Evolutionary conservation across 2,113 vertebrate genomes (phyloP), one percentile per base, ranked within the genome.

Genomic region (Serranochromis macrocephalus): DNA sequence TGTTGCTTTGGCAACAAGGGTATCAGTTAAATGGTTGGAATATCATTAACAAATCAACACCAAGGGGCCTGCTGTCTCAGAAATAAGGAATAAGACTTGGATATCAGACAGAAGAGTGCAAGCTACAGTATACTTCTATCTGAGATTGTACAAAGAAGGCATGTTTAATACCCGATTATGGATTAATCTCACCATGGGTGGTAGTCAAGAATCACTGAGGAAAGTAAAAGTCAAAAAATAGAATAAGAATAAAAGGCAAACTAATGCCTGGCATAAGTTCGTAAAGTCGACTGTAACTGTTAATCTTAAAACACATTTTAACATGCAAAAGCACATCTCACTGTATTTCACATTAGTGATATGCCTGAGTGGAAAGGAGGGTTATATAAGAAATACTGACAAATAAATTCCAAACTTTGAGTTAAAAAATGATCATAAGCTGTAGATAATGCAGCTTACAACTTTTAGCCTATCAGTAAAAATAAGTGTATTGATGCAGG

Each of bases 1-100:
- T 90, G 93, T 92, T 94, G 87, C 93, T 91, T 55, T 90, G 89
- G 92, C 54, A 94, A 94, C 87, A 10, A 33, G 26, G 38, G 78
- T 66, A 93, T 84, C 58, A 40, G 78, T 73, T 89, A 68, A 89
- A 84, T 73, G 33, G 13, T 51, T 89, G 75, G 40, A 80, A 93
- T 90, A 66, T 90, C 66, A 90, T 91, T 82, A 91, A 84, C 63
- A 90, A 84, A 88, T 84, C 81, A 92, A 88, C 80, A 85, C 51
- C 12, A 91, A 68, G 33, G 53, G 68, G 49, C 78, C 51, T 58
- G 63, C 38, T 51, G 40, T 78, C 79, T 81, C 19, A 75, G 24
- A 91, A 79, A 85, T 11, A 58, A 49, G 13, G 11, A 88, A 42
- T 36, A n/a, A 53, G 51, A 83, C 47, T 66, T 16, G 7, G 24